A percentile compares a stretch with the other conserved stretches of the same genome.
These are phyloP conservation scores for Torymus auratus DNA, from an alignment of 2,888 invertebrate genomes.

Conservation along the genomic window DNA sequence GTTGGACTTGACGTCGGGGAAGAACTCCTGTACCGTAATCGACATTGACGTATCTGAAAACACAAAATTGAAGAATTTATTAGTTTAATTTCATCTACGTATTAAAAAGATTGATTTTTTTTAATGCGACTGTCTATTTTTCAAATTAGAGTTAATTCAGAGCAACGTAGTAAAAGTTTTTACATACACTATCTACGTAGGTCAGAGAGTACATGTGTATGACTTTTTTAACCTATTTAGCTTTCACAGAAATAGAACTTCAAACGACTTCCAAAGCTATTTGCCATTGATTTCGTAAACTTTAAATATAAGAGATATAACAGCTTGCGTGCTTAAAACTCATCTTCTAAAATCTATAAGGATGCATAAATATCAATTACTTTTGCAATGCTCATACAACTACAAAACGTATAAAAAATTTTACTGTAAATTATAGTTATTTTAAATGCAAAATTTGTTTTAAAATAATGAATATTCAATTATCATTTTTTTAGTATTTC, in stretches of 20 bases:
- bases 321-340: slow-evolving; percentile 3
- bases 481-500: too few species aligned
- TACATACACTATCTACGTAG: not conserved
- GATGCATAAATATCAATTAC: too few species aligned
- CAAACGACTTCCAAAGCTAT: not conserved
- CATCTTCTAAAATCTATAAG: not conserved
- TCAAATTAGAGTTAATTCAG: too few species aligned
- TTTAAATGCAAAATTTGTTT: too few species aligned
- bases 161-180: too few species aligned
- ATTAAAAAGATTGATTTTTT: not conserved
- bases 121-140: too few species aligned
- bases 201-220: not conserved
- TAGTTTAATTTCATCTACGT: not conserved
- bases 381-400: too few species aligned
- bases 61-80: slow-evolving; percentile 24
- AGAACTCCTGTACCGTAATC: slow-evolving; percentile 72
- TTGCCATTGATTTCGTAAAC: slow-evolving; percentile 9
- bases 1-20: slow-evolving; percentile 79
- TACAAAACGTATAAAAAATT: too few species aligned
- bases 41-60: slow-evolving; percentile 69
- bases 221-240: slow-evolving; percentile 6
- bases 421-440: too few species aligned
- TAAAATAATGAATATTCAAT: too few species aligned
- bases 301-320: not conserved
- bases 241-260: slow-evolving; percentile 5